A percentile compares a stretch with the other conserved stretches of the same genome.
Evolutionary conservation across 2,113 vertebrate species (phyloP).

Genomic region (Marmota flaviventris): DNA sequence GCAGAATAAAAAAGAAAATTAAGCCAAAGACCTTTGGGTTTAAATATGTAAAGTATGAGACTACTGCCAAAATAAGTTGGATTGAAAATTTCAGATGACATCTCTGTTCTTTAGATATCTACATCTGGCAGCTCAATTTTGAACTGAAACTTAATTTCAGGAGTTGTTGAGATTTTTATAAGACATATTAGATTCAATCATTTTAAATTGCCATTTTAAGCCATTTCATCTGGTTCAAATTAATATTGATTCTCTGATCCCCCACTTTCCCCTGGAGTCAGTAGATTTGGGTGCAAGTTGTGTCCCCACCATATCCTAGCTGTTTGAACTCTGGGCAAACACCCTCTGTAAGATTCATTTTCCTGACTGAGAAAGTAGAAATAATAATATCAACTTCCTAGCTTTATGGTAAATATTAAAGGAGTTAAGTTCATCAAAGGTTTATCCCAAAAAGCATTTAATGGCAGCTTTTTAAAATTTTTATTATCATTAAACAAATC

Average conservation of each 20-base stretch:
- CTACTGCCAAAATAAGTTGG: constrained; percentile 54
- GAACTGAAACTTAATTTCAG: constrained; percentile 48
- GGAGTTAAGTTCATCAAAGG: background rate
- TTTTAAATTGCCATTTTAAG: constrained; percentile 38
- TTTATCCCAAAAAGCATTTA: background rate
- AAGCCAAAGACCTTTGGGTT: background rate
- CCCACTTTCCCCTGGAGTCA: background rate
- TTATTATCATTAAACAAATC: background rate
- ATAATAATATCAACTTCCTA: background rate
- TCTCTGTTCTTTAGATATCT: constrained; percentile 9
- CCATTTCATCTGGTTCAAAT: background rate
- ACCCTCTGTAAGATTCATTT: background rate
- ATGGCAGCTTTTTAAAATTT: background rate
- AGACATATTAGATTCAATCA: constrained; percentile 10
- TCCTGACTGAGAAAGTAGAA: background rate
- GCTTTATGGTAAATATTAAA: background rate
- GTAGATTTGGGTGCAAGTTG: background rate
- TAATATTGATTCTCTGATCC: background rate
- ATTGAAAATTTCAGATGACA: constrained; percentile 38
- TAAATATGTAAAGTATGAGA: constrained; percentile 5
- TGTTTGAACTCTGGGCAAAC: background rate
- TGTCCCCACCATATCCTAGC: background rate
- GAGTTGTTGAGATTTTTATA: constrained; percentile 26
- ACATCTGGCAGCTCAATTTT: constrained; percentile 32
- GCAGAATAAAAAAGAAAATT: constrained; percentile 37